Base-by-base conservation (phyloP, 2,797 vertebrate genomes). In the Tokudaia muenninki region DNA sequence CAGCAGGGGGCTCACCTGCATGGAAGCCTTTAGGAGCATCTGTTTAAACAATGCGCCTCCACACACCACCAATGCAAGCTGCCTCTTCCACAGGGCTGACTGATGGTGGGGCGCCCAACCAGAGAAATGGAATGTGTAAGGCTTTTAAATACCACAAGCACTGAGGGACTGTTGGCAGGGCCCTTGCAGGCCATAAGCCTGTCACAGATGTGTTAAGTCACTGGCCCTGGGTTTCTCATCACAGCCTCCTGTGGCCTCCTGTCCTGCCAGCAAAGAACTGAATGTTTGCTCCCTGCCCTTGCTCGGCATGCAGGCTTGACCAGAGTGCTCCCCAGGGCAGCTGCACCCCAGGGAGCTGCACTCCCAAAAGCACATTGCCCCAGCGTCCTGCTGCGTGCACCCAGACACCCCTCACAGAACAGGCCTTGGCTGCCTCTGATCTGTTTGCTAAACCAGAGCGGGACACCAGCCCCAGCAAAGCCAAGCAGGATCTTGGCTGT, bases 121-220 rank as follows among this genome's bases (percentile, higher is more conserved):
- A 94, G 57, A 91, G 78, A 50, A 6, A 29, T 0, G 88, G 93
- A 90, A 88, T 91, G 92, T 59, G 50, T 50, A 1, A 4, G 74
- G 82, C 94, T 92, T 94, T 92, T 17, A 83, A 91, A 94, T 89
- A 94, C 84, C 92, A 55, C 4, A 44, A 57, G 96, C n/a, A 44
- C 63, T 83, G 90, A n/a, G 70, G 94, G 90, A n/a, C 63, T 2
- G 87, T 34, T 92, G 94, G 94, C 96, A 92, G 91, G 91, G 94
- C 94, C 95, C 83, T 6, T 16, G 88, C 82, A 3, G 90, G 83
- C 95, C 90, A 59, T 91, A 92, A 96, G 95, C 96, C 96, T 92
- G 92, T 87, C 95, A 91, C 96, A 37, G 55, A 41, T 16, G 67
- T 52, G 0, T 47, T 47, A 92, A 93, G 84, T 90, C 96, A 59